A percentile compares a stretch with the other conserved stretches of the same genome.
phyloP scores from a whole-genome alignment of 2,888 invertebrate genomes.

The Dione juno region DNA sequence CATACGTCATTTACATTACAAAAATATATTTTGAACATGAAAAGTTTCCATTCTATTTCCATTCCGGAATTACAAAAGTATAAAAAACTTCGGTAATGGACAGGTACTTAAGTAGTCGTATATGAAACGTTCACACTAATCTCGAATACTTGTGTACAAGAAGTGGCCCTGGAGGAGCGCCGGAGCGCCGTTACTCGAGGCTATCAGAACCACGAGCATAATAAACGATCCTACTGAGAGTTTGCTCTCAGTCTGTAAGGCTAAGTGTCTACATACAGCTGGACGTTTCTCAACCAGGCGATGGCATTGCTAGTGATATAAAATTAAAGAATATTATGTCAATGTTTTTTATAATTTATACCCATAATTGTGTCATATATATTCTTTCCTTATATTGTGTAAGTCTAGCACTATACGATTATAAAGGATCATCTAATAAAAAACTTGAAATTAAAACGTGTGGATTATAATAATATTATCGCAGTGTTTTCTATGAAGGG shows the following conservation, averaged over 20 bases:
- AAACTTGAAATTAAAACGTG: too few relatives aligned
- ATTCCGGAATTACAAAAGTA: background rate
- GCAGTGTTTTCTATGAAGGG: too few relatives aligned
- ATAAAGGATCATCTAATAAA: too few relatives aligned
- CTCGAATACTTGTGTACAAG: conserved; percentile 30
- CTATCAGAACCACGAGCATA: conserved; percentile 31
- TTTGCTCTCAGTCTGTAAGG: conserved; percentile 14
- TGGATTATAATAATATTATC: too few relatives aligned
- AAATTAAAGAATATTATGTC: too few relatives aligned
- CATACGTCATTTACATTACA: background rate
- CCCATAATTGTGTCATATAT: too few relatives aligned
- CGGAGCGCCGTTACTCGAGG: conserved; percentile 17
- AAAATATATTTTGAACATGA: background rate
- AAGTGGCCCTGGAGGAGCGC: conserved; percentile 17
- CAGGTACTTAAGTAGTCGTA: conserved; percentile 11
- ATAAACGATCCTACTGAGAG: conserved; percentile 34
- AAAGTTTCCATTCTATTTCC: conserved; percentile 4
- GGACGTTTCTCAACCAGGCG: background rate
- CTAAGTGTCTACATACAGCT: background rate
- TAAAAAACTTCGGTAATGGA: conserved; percentile 21
- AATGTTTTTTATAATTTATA: too few relatives aligned
- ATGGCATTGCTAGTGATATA: background rate
- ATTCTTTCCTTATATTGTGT: too few relatives aligned
- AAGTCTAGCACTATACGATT: too few relatives aligned
- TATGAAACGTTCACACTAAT: conserved; percentile 28